Conservation (phyloP, 2,888 invertebrate species). For the Cacoxenus indagator region DNA sequence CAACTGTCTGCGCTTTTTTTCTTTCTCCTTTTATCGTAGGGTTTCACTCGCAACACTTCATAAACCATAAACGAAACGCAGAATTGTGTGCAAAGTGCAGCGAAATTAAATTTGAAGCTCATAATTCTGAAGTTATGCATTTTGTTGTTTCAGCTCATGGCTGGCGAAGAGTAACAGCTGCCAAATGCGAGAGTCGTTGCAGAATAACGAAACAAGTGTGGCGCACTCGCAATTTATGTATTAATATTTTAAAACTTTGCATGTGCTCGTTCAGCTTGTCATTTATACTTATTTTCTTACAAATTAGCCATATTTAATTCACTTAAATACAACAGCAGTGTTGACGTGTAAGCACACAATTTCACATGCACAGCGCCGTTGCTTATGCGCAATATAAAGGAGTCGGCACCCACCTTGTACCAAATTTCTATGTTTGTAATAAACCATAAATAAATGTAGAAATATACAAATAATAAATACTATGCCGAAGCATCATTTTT, state of each 20-base stretch:
- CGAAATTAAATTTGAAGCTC: constrained; percentile 56
- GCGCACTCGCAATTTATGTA: background rate
- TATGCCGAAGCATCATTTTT: constrained; percentile 7
- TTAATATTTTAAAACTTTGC: background rate
- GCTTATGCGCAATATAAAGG: too few relatives aligned
- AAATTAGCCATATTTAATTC: background rate
- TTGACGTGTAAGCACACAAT: too few relatives aligned
- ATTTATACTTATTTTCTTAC: background rate
- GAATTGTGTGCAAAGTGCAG: constrained; percentile 49
- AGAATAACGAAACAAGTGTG: background rate
- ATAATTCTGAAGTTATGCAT: constrained; percentile 43
- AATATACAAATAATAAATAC: background rate
- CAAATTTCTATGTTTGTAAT: too few relatives aligned
- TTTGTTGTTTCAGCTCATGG: background rate
- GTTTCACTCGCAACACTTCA: constrained; percentile 46
- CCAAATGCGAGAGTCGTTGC: background rate
- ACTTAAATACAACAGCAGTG: too few relatives aligned
- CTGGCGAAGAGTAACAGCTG: constrained; percentile 9
- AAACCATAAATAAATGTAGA: background rate
- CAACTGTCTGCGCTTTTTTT: background rate
- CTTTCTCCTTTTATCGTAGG: background rate
- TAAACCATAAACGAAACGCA: constrained; percentile 54
- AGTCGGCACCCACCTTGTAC: too few relatives aligned
- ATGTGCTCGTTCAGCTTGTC: background rate
- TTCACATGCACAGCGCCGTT: too few relatives aligned